Evolutionary conservation across 2,113 vertebrate species (phyloP).

Genomic region (Cavia porcellus): DNA sequence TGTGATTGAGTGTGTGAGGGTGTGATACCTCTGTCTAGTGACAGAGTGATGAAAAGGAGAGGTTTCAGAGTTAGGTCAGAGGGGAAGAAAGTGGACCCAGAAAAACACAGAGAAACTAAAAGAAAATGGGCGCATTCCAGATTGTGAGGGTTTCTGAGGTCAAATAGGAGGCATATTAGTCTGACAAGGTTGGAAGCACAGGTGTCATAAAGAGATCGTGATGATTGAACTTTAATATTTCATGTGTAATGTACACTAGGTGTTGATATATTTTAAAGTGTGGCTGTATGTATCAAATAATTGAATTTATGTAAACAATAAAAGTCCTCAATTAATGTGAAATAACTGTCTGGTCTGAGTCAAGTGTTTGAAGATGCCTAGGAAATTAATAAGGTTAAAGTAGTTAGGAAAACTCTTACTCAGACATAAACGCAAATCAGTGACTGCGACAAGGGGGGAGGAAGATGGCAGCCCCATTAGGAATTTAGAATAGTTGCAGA

Average conservation of each 20-base stretch:
- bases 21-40: too few relatives aligned
- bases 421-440: not conserved
- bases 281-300: not conserved
- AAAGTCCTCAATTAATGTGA: not conserved
- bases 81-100: not conserved
- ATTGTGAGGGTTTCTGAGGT: not conserved
- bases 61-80: not conserved
- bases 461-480: not conserved
- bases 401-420: not conserved
- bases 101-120: not conserved
- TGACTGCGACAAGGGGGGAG: too few relatives aligned
- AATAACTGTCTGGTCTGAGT: not conserved
- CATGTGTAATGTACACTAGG: not conserved
- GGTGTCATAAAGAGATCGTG: not conserved
- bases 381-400: conserved; percentile 31
- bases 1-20: too few relatives aligned
- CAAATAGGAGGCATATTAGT: not conserved
- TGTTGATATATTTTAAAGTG: conserved; percentile 14
- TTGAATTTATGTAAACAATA: not conserved
- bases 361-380: not conserved
- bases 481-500: not conserved
- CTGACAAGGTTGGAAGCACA: not conserved
- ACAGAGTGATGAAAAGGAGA: not conserved
- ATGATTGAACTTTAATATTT: conserved; percentile 33
- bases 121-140: not conserved